These are phyloP conservation scores for Beroe forskalii DNA, from an alignment of 37 sponge, comb jelly and placozoan genomes.

Conservation along the genomic window DNA sequence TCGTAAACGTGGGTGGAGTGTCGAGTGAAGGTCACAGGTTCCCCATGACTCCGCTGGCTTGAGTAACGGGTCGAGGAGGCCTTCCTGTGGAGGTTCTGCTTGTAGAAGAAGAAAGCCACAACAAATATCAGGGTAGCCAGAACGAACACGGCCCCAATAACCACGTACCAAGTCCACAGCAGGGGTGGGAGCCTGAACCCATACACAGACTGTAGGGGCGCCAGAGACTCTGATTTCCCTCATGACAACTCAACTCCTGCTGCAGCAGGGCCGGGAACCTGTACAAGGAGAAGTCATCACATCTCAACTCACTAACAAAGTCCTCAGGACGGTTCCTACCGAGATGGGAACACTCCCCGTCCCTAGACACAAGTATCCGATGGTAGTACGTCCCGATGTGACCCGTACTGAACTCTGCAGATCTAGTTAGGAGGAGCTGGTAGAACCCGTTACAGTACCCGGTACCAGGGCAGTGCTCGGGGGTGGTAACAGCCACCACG, in stretches of 20 bases:
- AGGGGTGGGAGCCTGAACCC: background rate
- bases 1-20: constrained; percentile 5
- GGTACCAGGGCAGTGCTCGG: background rate
- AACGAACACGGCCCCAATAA: background rate
- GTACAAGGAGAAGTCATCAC: background rate
- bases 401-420: background rate
- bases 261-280: background rate
- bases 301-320: background rate
- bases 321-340: background rate
- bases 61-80: background rate
- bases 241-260: background rate
- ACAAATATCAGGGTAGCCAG: background rate
- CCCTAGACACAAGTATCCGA: background rate
- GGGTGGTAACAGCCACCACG: background rate
- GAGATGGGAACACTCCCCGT: background rate
- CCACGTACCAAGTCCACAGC: background rate
- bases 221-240: background rate
- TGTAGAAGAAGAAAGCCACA: background rate
- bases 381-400: background rate
- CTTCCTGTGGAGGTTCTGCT: background rate
- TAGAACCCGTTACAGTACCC: background rate
- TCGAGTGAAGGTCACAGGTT: background rate
- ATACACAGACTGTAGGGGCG: background rate
- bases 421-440: background rate
- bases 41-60: background rate